Percentiles rank a stretch among this genome's conserved stretches.
Evolutionary conservation across 1,140 invertebrate species (phyloP).

Genomic region (Kradibia gibbosae): DNA sequence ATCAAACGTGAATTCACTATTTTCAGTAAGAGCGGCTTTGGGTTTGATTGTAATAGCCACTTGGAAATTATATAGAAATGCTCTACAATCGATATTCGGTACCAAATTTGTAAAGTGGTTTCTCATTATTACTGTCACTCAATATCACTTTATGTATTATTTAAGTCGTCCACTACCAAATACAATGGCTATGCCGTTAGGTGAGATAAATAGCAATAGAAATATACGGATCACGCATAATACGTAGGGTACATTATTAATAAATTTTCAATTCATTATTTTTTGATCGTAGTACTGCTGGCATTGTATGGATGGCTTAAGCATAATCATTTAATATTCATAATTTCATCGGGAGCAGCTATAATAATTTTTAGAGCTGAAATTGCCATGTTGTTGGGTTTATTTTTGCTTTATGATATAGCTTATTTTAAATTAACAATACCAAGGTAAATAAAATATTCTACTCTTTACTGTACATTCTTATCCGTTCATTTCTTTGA

Average conservation of each 20-base stretch:
- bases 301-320: constrained; percentile 90
- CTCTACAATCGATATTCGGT: constrained; percentile 85
- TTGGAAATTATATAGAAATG: constrained; percentile 82
- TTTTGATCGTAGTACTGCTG: constrained; percentile 84
- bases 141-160: constrained; percentile 99
- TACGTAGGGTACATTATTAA: background rate
- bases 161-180: constrained; percentile 95
- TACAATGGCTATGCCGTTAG: constrained; percentile 93
- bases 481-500: background rate
- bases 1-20: constrained; percentile 50
- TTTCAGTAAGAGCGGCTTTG: constrained; percentile 88
- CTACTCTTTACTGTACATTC: constrained; percentile 44
- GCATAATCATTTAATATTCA: constrained; percentile 83
- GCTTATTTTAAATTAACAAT: constrained; percentile 70
- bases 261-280: constrained; percentile 5
- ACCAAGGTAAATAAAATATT: constrained; percentile 65
- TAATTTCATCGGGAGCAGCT: constrained; percentile 87
- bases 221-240: background rate
- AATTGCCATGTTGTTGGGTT: constrained; percentile 88
- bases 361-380: constrained; percentile 95
- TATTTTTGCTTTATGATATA: constrained; percentile 89
- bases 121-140: constrained; percentile 87
- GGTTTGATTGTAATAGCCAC: constrained; percentile 82
- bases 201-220: constrained; percentile 73
- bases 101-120: constrained; percentile 85